Evolutionary conservation across 2,113 vertebrate species (phyloP).

Genomic region (Ophiodon elongatus): DNA sequence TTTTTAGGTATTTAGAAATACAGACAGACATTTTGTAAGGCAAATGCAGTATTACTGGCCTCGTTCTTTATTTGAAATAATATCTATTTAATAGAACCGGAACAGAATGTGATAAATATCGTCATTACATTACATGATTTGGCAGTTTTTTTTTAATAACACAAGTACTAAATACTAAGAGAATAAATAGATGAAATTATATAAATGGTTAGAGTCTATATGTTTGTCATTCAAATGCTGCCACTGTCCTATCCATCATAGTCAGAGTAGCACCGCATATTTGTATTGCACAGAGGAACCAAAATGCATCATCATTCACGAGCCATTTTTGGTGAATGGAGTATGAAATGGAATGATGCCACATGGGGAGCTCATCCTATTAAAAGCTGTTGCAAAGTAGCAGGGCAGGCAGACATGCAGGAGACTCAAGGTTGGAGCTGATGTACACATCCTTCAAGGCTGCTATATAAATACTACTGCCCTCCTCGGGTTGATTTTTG

Average conservation of each 20-base stretch:
- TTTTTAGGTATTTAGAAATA: too few species aligned
- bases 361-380: slow-evolving; percentile 51
- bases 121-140: background rate
- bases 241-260: background rate
- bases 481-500: slow-evolving; percentile 1
- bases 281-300: background rate
- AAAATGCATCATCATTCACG: slow-evolving; percentile 19
- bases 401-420: slow-evolving; percentile 26
- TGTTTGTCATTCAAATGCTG: background rate
- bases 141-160: background rate
- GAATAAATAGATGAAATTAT: background rate
- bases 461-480: slow-evolving; percentile 43
- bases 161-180: background rate
- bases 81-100: background rate
- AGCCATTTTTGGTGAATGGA: slow-evolving; percentile 49
- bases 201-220: background rate
- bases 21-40: too few species aligned
- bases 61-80: background rate
- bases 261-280: background rate
- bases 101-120: background rate
- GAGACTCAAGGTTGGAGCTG: slow-evolving; percentile 63
- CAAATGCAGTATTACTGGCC: background rate
- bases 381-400: slow-evolving; percentile 59
- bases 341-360: slow-evolving; percentile 60
- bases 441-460: slow-evolving; percentile 51